Base-by-base conservation (phyloP, 1,140 invertebrate species). In the Drosophila paulistorum region DNA sequence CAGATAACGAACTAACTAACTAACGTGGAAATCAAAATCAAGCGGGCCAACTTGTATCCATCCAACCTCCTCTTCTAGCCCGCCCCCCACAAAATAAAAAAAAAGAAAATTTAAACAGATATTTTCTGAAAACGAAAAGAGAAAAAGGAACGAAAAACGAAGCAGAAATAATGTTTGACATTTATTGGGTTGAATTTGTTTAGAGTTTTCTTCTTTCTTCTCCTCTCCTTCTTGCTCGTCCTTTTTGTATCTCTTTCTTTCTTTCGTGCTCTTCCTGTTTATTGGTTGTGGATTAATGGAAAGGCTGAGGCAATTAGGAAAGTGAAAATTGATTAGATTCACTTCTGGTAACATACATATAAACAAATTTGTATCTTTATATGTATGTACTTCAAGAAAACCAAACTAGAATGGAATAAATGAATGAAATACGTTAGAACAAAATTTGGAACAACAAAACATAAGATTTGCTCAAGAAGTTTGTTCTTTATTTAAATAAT, bases 1-100 rank as follows among this genome's bases (percentile, higher is more conserved):
- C 55, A 85, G 83, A 86, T 87, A 86, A 82, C 76, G 83, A 86
- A 82, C 83, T 82, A 86, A 79, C 83, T 86, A 86, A 86, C 82
- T 81, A 86, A 77, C 79, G 48, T 79, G 71, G 82, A 77, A 82
- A 87, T 76, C 83, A 86, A 79, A 65, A 74, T 75, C 80, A 58
- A 63, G 68, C 61, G 39, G 74, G 57, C 74, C 30, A 64, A 76
- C 70, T 70, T 64, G 33, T 20, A 59, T 59, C 30, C 57, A 33
- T 35, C 37, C 45, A 20, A 26, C 33, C 69, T 39, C 17, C 17
- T 17, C 57, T 68, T 30, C 71, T 41, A 74, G 42, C 41, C 17
- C 17, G 17, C 17, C 17, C 73, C 14, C 14, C 23, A 51, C 23
- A 5, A 14, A 54, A 20, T 0, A 14, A 10, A 51, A 55, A 30